Percentiles rank a stretch among this genome's conserved stretches.
These are phyloP conservation scores for Pluvianellus socialis DNA, from an alignment of 2,113 vertebrate species.

Conservation along the genomic window DNA sequence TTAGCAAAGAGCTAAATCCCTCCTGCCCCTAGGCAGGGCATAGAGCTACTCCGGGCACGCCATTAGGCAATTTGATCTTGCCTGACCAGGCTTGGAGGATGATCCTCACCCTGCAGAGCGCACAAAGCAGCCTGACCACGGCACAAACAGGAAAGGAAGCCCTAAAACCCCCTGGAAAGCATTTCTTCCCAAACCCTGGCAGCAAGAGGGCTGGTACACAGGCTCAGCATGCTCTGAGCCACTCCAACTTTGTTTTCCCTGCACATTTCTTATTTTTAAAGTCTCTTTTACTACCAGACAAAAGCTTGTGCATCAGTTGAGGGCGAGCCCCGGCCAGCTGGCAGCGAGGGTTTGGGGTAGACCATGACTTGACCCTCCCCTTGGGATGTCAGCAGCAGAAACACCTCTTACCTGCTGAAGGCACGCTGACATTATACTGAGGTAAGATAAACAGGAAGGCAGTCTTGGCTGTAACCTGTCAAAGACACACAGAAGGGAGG, in stretches of 20 bases:
- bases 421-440: slow-evolving; percentile 91
- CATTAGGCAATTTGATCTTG: neutral
- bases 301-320: neutral
- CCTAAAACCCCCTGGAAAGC: neutral
- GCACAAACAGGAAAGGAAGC: neutral
- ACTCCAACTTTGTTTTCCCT: neutral
- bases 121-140: neutral
- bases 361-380: neutral
- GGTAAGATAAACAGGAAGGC: slow-evolving; percentile 98
- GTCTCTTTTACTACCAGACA: neutral
- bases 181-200: neutral
- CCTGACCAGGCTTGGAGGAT: neutral
- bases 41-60: neutral
- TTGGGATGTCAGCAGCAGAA: neutral
- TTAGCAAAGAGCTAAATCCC: neutral
- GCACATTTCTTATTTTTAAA: neutral
- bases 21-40: neutral
- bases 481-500: slow-evolving; percentile 21
- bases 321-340: neutral
- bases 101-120: neutral
- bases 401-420: slow-evolving; percentile 83
- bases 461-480: slow-evolving; percentile 94
- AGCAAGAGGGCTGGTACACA: neutral
- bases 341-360: neutral
- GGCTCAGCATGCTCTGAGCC: neutral